A percentile compares a stretch with the other conserved stretches of the same genome.
These are phyloP conservation scores for Lasioglossum lativentre DNA, from an alignment of 2,888 invertebrate genomes.

Conservation along the genomic window DNA sequence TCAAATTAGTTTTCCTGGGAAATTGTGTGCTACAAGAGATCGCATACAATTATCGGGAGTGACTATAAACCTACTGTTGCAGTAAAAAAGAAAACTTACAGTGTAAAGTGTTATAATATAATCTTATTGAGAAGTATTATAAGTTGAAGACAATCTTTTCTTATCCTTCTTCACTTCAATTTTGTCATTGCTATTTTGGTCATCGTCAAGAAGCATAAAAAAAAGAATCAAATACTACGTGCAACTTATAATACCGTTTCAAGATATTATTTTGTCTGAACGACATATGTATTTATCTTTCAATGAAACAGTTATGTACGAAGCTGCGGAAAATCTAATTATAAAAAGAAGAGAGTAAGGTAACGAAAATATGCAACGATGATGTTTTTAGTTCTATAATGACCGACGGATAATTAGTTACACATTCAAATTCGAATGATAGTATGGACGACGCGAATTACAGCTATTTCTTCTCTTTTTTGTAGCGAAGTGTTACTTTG, in stretches of 20 bases:
- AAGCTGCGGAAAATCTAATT: conserved; percentile 27
- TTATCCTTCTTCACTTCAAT: neutral
- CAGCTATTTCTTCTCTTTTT: conserved; percentile 42
- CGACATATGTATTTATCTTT: conserved; percentile 20
- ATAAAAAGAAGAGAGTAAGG: conserved; percentile 20
- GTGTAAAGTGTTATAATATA: conserved; percentile 26
- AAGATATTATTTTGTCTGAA: conserved; percentile 23
- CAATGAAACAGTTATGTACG: conserved; percentile 26
- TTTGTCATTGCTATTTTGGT: neutral
- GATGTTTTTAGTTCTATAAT: conserved; percentile 54
- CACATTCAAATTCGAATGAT: conserved; percentile 57
- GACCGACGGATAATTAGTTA: conserved; percentile 57
- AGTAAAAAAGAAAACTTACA: conserved; percentile 24
- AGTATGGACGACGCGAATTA: conserved; percentile 53
- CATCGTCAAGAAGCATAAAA: neutral
- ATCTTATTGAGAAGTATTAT: conserved; percentile 13
- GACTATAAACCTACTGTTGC: conserved; percentile 36
- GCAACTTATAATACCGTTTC: conserved; percentile 14
- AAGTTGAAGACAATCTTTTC: conserved; percentile 4
- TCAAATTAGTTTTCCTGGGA: conserved; percentile 18
- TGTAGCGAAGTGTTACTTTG: conserved; percentile 56
- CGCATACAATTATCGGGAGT: conserved; percentile 41
- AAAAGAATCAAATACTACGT: neutral
- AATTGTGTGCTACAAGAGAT: conserved; percentile 50
- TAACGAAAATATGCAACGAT: conserved; percentile 53